phyloP scores from a whole-genome alignment of 2,888 invertebrate genomes.

The Eudemis profundana region DNA sequence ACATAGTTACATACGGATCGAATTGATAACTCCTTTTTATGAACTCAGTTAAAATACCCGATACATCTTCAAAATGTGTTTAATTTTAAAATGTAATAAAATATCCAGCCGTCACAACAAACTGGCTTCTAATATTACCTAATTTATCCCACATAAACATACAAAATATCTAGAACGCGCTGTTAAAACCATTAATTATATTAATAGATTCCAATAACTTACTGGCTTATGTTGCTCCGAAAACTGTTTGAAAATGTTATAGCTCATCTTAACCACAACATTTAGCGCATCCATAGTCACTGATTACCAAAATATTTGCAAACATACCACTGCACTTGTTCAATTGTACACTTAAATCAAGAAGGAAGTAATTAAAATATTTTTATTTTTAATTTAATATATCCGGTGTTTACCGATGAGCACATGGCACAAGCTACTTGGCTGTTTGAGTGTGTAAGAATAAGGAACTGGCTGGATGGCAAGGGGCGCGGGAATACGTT shows the following conservation, averaged over 20 bases:
- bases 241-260: conserved; percentile 78
- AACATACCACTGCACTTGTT: conserved; percentile 32
- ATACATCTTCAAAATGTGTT: neutral
- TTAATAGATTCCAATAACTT: conserved; percentile 56
- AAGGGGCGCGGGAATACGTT: conserved; percentile 79
- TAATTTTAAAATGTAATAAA: neutral
- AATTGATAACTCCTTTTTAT: no score
- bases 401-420: conserved; percentile 49
- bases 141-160: conserved; percentile 22
- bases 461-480: conserved; percentile 78
- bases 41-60: no score
- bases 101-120: conserved; percentile 1
- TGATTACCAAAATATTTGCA: conserved; percentile 11
- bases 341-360: conserved; percentile 15
- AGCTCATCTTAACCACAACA: conserved; percentile 77
- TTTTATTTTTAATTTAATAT: conserved; percentile 39
- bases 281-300: conserved; percentile 72
- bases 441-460: conserved; percentile 68
- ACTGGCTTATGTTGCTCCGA: conserved; percentile 74
- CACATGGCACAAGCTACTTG: conserved; percentile 66
- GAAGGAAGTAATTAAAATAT: conserved; percentile 26
- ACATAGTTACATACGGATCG: no score
- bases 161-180: conserved; percentile 16
- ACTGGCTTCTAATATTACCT: conserved; percentile 10
- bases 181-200: conserved; percentile 34